Evolutionary conservation across 1,140 invertebrate species (phyloP).

Genomic region (Planococcus citri): DNA sequence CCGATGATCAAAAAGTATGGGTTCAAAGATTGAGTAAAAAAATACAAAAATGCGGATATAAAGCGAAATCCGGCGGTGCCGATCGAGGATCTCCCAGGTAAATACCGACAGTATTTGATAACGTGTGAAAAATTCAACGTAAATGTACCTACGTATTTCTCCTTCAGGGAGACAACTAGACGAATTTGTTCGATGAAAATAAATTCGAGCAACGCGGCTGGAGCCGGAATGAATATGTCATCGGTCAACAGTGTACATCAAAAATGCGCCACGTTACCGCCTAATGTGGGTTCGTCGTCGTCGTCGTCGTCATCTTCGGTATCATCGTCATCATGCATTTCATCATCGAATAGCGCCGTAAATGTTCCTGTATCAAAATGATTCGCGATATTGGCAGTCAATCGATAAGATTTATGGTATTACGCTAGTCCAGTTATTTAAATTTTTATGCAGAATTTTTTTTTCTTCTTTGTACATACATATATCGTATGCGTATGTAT

Average conservation of each 20-base stretch:
- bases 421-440: not conserved
- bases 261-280: slow-evolving; percentile 13
- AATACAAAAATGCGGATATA: slow-evolving; percentile 87
- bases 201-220: not conserved
- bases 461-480: not conserved
- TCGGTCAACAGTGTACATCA: not conserved
- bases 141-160: not conserved
- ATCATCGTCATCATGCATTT: not conserved
- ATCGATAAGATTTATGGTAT: not conserved
- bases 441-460: not conserved
- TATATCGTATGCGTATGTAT: not conserved
- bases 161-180: not conserved
- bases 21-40: slow-evolving; percentile 78
- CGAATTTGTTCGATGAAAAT: slow-evolving; percentile 15
- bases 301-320: not conserved
- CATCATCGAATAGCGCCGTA: not conserved
- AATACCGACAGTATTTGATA: not conserved
- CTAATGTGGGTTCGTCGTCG: not conserved
- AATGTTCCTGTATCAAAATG: not conserved
- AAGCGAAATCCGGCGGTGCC: slow-evolving; percentile 59
- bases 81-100: slow-evolving; percentile 54
- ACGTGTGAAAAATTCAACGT: not conserved
- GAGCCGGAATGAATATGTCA: not conserved
- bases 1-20: slow-evolving; percentile 86
- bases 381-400: too few species aligned